Percentiles rank a stretch among this genome's conserved stretches.
These are phyloP conservation scores for Gopherus evgoodei DNA, from an alignment of 2,113 vertebrate genomes.

Conservation along the genomic window DNA sequence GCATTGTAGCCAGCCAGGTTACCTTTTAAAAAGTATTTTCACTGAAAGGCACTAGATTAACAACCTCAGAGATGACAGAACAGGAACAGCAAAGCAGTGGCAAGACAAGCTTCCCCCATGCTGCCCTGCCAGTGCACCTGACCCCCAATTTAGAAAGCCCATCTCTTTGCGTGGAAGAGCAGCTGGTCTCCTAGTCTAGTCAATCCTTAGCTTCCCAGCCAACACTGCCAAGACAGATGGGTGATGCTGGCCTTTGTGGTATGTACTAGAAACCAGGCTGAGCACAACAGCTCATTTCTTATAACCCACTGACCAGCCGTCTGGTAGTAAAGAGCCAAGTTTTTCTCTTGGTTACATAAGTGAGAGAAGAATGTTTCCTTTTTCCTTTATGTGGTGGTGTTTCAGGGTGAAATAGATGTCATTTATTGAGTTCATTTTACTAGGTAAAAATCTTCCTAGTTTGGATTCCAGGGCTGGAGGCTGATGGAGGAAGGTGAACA, in stretches of 20 bases:
- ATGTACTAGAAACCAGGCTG: not conserved
- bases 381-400: not conserved
- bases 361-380: not conserved
- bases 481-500: not conserved
- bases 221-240: not conserved
- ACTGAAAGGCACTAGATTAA: conserved; percentile 19
- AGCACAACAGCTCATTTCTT: not conserved
- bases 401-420: not conserved
- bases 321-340: not conserved
- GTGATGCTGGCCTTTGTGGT: not conserved
- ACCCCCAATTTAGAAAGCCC: not conserved
- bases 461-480: not conserved
- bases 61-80: conserved; percentile 21
- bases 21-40: conserved; percentile 32
- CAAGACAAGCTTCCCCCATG: not conserved
- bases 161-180: fast-evolving
- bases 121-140: not conserved
- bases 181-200: not conserved
- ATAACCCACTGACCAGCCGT: not conserved
- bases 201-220: not conserved
- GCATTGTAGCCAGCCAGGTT: fast-evolving
- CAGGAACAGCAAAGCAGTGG: not conserved
- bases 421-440: not conserved
- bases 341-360: not conserved
- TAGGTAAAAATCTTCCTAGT: not conserved